A percentile compares a stretch with the other conserved stretches of the same genome.
These are phyloP conservation scores for Zonitis immaculata DNA, from an alignment of 2,888 invertebrate species.

Conservation along the genomic window DNA sequence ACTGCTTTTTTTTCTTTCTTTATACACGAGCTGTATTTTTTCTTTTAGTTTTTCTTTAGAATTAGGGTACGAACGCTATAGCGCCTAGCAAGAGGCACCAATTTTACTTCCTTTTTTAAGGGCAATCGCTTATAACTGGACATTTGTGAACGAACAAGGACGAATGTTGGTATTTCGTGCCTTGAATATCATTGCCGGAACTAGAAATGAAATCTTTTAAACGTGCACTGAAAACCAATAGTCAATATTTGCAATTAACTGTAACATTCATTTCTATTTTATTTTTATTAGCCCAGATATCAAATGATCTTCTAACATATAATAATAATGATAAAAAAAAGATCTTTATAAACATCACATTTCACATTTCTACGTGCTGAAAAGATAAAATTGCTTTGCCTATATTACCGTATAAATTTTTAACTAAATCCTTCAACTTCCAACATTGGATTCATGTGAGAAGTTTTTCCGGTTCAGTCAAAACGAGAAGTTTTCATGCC, in stretches of 20 bases:
- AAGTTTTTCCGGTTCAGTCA: constrained; percentile 14
- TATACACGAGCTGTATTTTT: constrained; percentile 31
- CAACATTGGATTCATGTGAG: constrained; percentile 14
- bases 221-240: constrained; percentile 40
- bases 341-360: constrained; percentile 13
- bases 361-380: constrained; percentile 11
- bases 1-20: constrained; percentile 36
- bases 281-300: not conserved
- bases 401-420: constrained; percentile 19
- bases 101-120: constrained; percentile 30
- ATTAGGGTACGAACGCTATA: constrained; percentile 22
- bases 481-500: constrained; percentile 3
- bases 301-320: constrained; percentile 12
- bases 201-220: constrained; percentile 41
- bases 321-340: constrained; percentile 11
- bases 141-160: constrained; percentile 36
- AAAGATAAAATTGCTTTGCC: constrained; percentile 13
- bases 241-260: constrained; percentile 31
- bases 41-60: constrained; percentile 31
- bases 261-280: constrained; percentile 3
- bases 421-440: constrained; percentile 16
- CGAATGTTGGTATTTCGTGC: constrained; percentile 37
- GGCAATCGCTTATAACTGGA: constrained; percentile 40
- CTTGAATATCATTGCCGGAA: constrained; percentile 36
- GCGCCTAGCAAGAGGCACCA: constrained; percentile 18